Base-by-base conservation (phyloP, 2,888 invertebrate species). In the Ophion slaviceki region DNA sequence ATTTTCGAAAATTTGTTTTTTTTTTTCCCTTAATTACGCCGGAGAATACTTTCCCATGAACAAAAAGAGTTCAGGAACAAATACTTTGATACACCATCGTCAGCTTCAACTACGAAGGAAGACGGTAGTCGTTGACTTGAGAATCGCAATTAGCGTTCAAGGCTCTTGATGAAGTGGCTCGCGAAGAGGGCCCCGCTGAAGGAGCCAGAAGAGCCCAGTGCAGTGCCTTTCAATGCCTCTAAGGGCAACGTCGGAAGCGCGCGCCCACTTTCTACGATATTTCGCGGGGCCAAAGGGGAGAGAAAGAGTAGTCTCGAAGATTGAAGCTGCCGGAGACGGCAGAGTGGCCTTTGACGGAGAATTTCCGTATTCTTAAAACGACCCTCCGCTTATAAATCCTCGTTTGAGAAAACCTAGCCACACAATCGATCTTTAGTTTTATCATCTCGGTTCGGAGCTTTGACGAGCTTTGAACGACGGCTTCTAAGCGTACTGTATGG, bases 101-200 rank as follows among this genome's bases (percentile, higher is more conserved):
- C 57, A 85, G 86, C 61, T 83, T 81, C 76, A 61, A 61, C 85
- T 84, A 67, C 80, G 64, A 80, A 70, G 66, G 62, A 75, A 71
- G 62, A 85, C 64, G 79, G 64, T 57, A 79, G 81, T 79, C 79
- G 79, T 81, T 79, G 81, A 80, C 83, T 87, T 64, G 81, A 86
- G 86, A 87, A 87, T 85, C 76, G 86, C 85, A 87, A 87, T 86
- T 86, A 87, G 85, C 86, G 86, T 82, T 87, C 82, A 83, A 87
- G 86, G 75, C 80, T 87, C 85, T 87, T 87, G 83, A 87, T 87
- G 87, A 87, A 87, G 87, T 87, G 83, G 81, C 85, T 75, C 70
- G 80, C 64, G 83, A 80, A 83, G 78, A 80, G 78, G 66, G 70
- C 28, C 28, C 70, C 70, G 78, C 64, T 82, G 78, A 86, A 86